Base-by-base conservation (phyloP, 1,140 invertebrate species). In the Drosophila grimshawi region DNA sequence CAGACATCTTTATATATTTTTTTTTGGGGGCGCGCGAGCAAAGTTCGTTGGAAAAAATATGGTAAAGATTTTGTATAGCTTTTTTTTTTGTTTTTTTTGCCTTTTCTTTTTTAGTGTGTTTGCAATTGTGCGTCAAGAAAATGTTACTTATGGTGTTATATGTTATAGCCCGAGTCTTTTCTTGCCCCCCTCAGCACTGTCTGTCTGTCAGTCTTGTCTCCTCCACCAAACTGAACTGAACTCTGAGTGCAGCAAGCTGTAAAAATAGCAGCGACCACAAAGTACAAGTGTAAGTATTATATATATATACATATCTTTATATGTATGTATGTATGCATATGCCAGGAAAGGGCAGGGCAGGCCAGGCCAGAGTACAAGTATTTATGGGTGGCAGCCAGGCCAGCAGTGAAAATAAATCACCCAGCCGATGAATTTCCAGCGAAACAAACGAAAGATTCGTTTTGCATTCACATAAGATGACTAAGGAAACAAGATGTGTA, bases 81-180 rank as follows among this genome's bases (percentile, higher is more conserved):
- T 37, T 3, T 10, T 53, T 48, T 30, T 0, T 57, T 57, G 4
- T 32, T 67, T 32, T 19, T 19, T 19, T 19, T 19, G 19, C 19
- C 2, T 37, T 35, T 46, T 33, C 5, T 43, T 27, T 48, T 37
- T 48, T 30, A 11, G 35, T 46, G 27, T 64, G 60, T 59, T 69
- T 65, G 77, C 75, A 81, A 81, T 77, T 81, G 79, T 66, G 80
- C 70, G 79, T 81, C 74, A 77, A 76, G 74, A 65, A 81, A 74
- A 69, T 78, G 66, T 70, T 81, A 77, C 80, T 82, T 78, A 78
- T 82, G 80, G 75, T 74, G 67, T 82, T 82, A 70, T 76, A 66
- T 68, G 8, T 49, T 67, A 32, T 46, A 45, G 45, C 5, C 53
- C 35, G 33, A 5, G 4, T 33, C 2, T 8, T n/a, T 11, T 43